Base-by-base conservation (phyloP, 2,113 vertebrate genomes). In the Machaerirhynchus nigripectus region DNA sequence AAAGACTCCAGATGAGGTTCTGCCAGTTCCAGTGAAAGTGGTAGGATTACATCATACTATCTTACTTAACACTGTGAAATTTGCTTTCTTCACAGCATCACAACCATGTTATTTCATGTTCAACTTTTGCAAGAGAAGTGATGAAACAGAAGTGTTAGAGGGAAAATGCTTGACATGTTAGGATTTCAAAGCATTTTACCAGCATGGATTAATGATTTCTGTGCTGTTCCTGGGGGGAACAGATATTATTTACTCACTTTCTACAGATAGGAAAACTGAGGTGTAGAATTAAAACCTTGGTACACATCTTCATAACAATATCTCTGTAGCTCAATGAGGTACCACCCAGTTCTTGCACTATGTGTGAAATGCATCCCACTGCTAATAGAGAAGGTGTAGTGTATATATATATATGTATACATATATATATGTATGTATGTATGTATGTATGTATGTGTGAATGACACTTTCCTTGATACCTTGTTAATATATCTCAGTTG, bases 101-200 rank as follows among this genome's bases (percentile, higher is more conserved):
- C 69, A 42, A 76, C 79, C 31, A 33, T 84, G 63, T 89, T 95
- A 84, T 63, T 95, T 90, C 90, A 74, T 52, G 33, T 80, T 95
- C 76, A 80, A 16, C 77, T 96, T 87, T 90, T 93, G 76, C 71
- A 92, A 92, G 85, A 88, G 49, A 53, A 90, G 35, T 84, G 91
- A 82, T 93, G 67, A 94, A 90, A 90, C 31, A 8, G 50, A 92
- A 77, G 47, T 37, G 11, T 92, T 91, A 77, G 47, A 84, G 46
- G 44, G 35, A 87, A 83, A 93, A 81, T 49, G 35, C 31, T 67
- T 86, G 42, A 33, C 31, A 5, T 86, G 82, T 86, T 70, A 90
- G 87, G 56, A 60, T 96, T 96, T 94, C 75, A 81, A 7, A 86
- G 24, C 68, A 64, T 80, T 93, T 84, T 84, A 44, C 44, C 52